A percentile compares a stretch with the other conserved stretches of the same genome.
phyloP scores from a whole-genome alignment of 2,888 invertebrate genomes.

The Phyllotreta cruciferae region DNA sequence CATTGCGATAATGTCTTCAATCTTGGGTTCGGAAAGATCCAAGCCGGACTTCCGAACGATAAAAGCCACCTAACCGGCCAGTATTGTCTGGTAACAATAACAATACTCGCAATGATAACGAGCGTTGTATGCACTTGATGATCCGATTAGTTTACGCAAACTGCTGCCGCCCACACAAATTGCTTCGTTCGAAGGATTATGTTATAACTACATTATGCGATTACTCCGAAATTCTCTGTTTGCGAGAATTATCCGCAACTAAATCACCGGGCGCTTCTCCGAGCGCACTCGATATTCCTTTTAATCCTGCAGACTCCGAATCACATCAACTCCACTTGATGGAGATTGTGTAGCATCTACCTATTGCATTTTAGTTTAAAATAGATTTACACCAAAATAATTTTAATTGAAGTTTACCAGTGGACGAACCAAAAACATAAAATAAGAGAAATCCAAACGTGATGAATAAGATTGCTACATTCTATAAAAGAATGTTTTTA shows the following conservation, averaged over 20 bases:
- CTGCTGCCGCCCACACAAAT: slow-evolving; percentile 43
- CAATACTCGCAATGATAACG: slow-evolving; percentile 44
- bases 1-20: slow-evolving; percentile 27
- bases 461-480: too few relatives aligned
- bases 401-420: too few relatives aligned
- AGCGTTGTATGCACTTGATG: slow-evolving; percentile 45
- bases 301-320: slow-evolving; percentile 21
- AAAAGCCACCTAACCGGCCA: slow-evolving; percentile 41
- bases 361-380: too few relatives aligned
- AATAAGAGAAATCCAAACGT: too few relatives aligned
- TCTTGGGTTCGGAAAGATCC: slow-evolving; percentile 31
- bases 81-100: slow-evolving; percentile 46
- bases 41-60: slow-evolving; percentile 33
- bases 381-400: too few relatives aligned
- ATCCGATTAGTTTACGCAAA: slow-evolving; percentile 47
- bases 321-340: slow-evolving; percentile 9
- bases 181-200: slow-evolving; percentile 44
- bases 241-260: slow-evolving; percentile 37
- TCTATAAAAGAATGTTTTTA: too few relatives aligned
- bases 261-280: slow-evolving; percentile 33
- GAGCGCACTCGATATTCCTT: slow-evolving; percentile 32
- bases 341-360: too few relatives aligned
- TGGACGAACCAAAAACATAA: too few relatives aligned
- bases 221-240: slow-evolving; percentile 39
- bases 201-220: slow-evolving; percentile 44